Conservation (phyloP, 2,888 invertebrate genomes). For the Acanthosepion esculentum region DNA sequence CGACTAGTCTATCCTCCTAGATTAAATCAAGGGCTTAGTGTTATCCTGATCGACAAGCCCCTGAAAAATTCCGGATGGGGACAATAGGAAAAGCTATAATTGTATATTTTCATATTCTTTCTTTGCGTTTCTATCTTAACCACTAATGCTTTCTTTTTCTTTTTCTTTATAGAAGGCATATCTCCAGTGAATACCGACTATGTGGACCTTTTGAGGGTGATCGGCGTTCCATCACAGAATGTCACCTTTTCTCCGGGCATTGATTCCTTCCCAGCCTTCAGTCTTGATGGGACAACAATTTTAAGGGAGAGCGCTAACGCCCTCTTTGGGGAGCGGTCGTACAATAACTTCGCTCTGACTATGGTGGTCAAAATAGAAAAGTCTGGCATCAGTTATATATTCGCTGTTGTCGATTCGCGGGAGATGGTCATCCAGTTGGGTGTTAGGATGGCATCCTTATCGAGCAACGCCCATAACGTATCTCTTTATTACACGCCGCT, state of each 20-base stretch:
- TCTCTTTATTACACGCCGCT: constrained; percentile 3
- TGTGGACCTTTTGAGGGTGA: constrained; percentile 41
- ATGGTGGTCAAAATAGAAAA: constrained; percentile 42
- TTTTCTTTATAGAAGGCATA: constrained; percentile 34
- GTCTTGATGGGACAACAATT: background rate
- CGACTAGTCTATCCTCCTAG: too few species aligned
- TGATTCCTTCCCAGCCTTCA: constrained; percentile 40
- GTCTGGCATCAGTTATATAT: background rate
- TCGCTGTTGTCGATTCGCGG: background rate
- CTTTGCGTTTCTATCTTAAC: background rate
- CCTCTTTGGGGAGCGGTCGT: background rate
- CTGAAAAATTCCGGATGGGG: too few species aligned
- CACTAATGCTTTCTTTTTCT: background rate
- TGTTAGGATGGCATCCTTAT: background rate
- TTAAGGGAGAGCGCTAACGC: background rate
- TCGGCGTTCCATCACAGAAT: constrained; percentile 36
- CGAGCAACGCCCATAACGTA: background rate
- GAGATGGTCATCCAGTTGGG: background rate
- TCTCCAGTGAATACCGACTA: background rate
- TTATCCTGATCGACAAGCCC: too few species aligned
- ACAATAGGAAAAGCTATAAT: too few species aligned
- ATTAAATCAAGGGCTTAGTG: too few species aligned
- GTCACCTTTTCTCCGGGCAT: constrained; percentile 39
- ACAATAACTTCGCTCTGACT: constrained; percentile 4
- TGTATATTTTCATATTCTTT: background rate